These are phyloP conservation scores for Galerucella calmariensis DNA, from an alignment of 2,888 invertebrate genomes.

Conservation along the genomic window DNA sequence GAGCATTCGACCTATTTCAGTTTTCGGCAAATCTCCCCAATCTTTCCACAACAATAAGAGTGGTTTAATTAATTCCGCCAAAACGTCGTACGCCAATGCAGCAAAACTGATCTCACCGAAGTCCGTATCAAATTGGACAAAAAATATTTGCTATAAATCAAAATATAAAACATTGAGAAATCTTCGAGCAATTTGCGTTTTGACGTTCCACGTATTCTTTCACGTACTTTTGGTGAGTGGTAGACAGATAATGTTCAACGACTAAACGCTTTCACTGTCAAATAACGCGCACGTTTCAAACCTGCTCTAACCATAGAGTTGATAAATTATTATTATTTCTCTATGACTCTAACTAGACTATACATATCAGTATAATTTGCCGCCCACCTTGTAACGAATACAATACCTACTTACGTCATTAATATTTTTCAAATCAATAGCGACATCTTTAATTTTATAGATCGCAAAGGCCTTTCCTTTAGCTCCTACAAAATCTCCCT, in stretches of 20 bases:
- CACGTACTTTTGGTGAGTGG: too few species aligned
- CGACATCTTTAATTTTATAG: constrained; percentile 72
- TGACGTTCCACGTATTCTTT: too few species aligned
- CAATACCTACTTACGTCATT: constrained; percentile 69
- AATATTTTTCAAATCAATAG: constrained; percentile 74
- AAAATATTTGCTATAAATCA: constrained; percentile 58
- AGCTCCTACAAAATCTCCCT: constrained; percentile 68
- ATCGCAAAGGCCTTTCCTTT: constrained; percentile 76
- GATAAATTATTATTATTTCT: too few species aligned
- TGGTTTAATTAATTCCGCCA: constrained; percentile 62
- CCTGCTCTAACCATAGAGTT: too few species aligned
- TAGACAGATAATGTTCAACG: too few species aligned
- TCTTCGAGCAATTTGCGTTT: too few species aligned
- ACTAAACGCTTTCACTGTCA: too few species aligned
- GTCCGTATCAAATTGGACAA: constrained; percentile 56
- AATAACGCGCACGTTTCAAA: too few species aligned
- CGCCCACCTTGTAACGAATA: neutral
- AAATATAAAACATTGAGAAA: too few species aligned
- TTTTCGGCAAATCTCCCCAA: constrained; percentile 69
- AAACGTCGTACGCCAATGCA: constrained; percentile 55
- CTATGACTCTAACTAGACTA: too few species aligned
- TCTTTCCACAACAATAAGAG: constrained; percentile 65
- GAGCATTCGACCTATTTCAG: constrained; percentile 64
- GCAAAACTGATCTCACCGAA: constrained; percentile 56
- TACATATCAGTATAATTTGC: too few species aligned